Evolutionary conservation across 2,797 vertebrate genomes (phyloP).

Genomic region (Corythornis leucogaster): DNA sequence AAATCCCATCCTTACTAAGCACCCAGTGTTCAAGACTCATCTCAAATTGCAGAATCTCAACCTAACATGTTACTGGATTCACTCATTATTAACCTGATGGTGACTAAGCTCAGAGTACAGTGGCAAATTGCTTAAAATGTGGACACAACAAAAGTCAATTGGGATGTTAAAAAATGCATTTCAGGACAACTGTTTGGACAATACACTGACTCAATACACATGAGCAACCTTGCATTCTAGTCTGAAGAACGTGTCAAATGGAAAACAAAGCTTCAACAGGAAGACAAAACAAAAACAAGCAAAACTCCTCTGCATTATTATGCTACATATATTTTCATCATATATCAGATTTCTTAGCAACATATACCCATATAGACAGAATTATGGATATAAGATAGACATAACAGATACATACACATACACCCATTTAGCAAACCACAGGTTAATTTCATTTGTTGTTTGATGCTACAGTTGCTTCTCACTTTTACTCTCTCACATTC

Average conservation of each 20-base stretch:
- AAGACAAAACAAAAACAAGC: neutral
- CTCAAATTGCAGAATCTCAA: neutral
- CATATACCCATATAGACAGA: neutral
- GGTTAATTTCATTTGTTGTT: neutral
- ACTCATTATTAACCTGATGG: neutral
- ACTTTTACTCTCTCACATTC: neutral
- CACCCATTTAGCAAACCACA: neutral
- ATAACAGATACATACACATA: rapidly evolving
- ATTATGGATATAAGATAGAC: neutral
- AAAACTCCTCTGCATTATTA: neutral
- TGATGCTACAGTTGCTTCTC: neutral
- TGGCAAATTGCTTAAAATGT: neutral
- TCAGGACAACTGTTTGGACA: neutral
- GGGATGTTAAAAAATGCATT: neutral
- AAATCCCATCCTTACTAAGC: neutral
- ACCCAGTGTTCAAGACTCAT: neutral
- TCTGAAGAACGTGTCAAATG: neutral
- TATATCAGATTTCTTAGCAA: neutral
- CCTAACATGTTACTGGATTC: neutral
- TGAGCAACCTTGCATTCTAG: neutral
- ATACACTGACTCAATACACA: neutral
- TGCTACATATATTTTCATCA: neutral
- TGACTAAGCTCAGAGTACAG: neutral
- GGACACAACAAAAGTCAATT: neutral
- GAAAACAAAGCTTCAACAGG: neutral